These are phyloP conservation scores for Stichopus chloronotus DNA, from an alignment of 35 echinoderm and acorn worm species.

Conservation along the genomic window DNA sequence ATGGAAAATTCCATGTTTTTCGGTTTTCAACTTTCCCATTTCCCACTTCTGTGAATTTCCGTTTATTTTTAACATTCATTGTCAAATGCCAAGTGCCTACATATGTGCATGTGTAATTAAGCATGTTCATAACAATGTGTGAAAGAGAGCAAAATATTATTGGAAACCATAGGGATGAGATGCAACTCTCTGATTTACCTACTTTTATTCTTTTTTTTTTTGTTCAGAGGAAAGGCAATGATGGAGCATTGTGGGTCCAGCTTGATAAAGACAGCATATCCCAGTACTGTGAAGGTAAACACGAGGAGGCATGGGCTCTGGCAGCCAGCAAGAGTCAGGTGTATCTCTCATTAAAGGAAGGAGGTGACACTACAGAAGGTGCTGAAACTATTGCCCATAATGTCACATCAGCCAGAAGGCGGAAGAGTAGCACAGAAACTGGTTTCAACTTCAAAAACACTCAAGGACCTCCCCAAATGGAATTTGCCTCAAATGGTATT, in stretches of 20 bases:
- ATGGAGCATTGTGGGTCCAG: slow-evolving; percentile 91
- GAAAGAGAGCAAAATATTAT: no score
- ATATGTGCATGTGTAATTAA: no score
- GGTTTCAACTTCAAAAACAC: slow-evolving; percentile 97
- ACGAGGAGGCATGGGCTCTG: slow-evolving; percentile 93
- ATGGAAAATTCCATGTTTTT: no score
- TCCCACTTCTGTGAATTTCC: no score
- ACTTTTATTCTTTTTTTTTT: neutral
- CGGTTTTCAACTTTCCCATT: no score
- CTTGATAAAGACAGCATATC: slow-evolving; percentile 89
- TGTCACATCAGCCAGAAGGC: neutral
- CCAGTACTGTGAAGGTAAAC: slow-evolving; percentile 96
- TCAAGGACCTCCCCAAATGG: slow-evolving; percentile 72
- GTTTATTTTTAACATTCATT: no score
- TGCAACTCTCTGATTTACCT: no score
- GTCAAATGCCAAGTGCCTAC: no score
- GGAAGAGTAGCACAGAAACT: neutral
- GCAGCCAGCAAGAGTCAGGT: slow-evolving; percentile 64
- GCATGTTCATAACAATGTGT: no score
- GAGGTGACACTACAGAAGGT: slow-evolving; percentile 56
- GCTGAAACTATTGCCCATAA: slow-evolving; percentile 43
- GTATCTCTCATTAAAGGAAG: slow-evolving; percentile 80
- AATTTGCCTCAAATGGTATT: slow-evolving; percentile 75
- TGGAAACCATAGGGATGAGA: no score
- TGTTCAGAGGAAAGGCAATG: slow-evolving; percentile 55